These are phyloP conservation scores for Jacana jacana DNA, from an alignment of 2,113 vertebrate genomes.

Conservation along the genomic window DNA sequence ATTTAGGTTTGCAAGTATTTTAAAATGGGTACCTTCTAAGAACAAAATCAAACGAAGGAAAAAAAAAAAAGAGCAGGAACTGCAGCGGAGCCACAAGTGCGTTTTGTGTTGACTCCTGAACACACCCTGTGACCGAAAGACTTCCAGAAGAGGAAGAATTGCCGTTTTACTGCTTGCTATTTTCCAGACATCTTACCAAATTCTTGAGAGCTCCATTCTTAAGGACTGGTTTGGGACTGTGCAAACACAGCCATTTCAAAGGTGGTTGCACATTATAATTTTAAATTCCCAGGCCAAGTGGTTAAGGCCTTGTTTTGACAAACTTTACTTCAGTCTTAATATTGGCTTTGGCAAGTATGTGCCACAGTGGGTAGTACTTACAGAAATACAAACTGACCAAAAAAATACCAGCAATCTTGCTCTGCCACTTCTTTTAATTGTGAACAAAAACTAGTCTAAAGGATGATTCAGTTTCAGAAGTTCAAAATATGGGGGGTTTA, in stretches of 20 bases:
- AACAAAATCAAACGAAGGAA: background rate
- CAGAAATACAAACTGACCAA: background rate
- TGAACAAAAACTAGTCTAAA: background rate
- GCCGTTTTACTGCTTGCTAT: background rate
- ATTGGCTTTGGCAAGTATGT: background rate
- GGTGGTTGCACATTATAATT: background rate
- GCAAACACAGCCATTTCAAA: background rate
- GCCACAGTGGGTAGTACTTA: background rate
- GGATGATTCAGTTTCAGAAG: background rate
- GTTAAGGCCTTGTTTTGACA: background rate
- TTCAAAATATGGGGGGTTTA: background rate
- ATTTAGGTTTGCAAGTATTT: conserved; percentile 6
- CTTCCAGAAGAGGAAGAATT: background rate
- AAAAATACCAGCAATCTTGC: background rate
- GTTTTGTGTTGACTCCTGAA: background rate
- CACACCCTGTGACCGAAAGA: background rate
- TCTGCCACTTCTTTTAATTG: background rate
- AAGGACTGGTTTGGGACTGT: background rate
- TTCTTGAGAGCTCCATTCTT: background rate
- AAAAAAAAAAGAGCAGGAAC: background rate
- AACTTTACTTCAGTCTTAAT: background rate
- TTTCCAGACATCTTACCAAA: background rate
- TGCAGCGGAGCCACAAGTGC: background rate
- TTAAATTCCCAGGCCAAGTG: background rate
- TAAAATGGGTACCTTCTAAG: background rate